A percentile compares a stretch with the other conserved stretches of the same genome.
Evolutionary conservation across 2,797 vertebrate genomes (phyloP).

Genomic region (Dromococcyx pavoninus): DNA sequence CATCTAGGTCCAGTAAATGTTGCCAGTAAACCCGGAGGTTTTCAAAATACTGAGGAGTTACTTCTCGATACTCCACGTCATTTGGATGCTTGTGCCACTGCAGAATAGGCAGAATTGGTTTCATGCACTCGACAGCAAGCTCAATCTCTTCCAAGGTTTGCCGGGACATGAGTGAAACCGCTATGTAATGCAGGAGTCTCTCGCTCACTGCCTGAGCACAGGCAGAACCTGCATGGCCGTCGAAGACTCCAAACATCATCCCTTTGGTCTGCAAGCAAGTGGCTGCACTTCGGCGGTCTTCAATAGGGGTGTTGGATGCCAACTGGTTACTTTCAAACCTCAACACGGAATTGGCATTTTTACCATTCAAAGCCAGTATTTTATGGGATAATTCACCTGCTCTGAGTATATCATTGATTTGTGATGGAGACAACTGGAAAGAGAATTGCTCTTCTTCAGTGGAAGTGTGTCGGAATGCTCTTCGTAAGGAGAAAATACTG

Average conservation of each 20-base stretch:
- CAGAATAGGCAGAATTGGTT: constrained; percentile 85
- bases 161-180: constrained; percentile 88
- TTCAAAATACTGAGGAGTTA: constrained; percentile 86
- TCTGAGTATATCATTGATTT: constrained; percentile 85
- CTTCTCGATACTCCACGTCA: constrained; percentile 84
- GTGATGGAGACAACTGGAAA: constrained; percentile 82
- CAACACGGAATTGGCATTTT: constrained; percentile 79
- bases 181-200: constrained; percentile 89
- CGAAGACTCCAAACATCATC: constrained; percentile 93
- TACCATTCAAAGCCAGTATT: constrained; percentile 78
- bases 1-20: constrained; percentile 85
- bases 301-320: constrained; percentile 89
- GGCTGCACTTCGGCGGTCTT: constrained; percentile 89
- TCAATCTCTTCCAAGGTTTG: constrained; percentile 87
- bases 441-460: constrained; percentile 83
- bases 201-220: constrained; percentile 94
- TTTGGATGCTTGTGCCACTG: constrained; percentile 89
- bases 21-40: constrained; percentile 96
- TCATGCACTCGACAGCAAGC: constrained; percentile 82
- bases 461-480: constrained; percentile 73
- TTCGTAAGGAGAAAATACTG: constrained; percentile 1
- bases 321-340: constrained; percentile 93
- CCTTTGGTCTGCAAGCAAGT: constrained; percentile 89
- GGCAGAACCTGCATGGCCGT: constrained; percentile 90
- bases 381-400: constrained; percentile 84